phyloP scores from a whole-genome alignment of 23 tunicate genomes.

The Diplosoma virens region DNA sequence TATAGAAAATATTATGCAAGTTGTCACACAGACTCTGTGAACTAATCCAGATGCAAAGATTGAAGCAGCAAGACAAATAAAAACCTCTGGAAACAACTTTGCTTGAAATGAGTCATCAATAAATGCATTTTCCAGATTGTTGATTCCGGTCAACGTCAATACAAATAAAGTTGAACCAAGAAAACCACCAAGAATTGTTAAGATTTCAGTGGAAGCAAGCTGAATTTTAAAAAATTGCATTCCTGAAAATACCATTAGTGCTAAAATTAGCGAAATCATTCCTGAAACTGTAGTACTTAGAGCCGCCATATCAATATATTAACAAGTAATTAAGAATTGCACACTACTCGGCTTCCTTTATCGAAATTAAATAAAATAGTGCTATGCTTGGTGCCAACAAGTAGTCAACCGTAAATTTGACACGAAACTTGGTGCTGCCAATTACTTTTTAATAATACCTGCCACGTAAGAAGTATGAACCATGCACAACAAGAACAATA shows the following conservation, averaged over 20 bases:
- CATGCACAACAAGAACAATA: too few species aligned
- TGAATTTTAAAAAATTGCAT: slow-evolving; percentile 90
- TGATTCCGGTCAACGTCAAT: slow-evolving; percentile 60
- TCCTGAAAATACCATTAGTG: slow-evolving; percentile 70
- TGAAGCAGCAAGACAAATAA: slow-evolving; percentile 59
- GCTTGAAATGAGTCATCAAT: slow-evolving; percentile 93
- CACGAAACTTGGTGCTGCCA: too few species aligned
- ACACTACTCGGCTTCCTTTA: too few species aligned
- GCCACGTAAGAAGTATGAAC: too few species aligned
- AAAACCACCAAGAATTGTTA: slow-evolving; percentile 83
- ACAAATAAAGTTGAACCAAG: slow-evolving; percentile 75
- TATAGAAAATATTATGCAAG: slow-evolving; percentile 69
- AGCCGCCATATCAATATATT: too few species aligned
- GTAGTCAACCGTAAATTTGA: too few species aligned
- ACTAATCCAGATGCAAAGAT: slow-evolving; percentile 75
- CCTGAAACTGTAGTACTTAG: slow-evolving; percentile 42
- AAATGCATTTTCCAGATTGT: slow-evolving; percentile 66
- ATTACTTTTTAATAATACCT: too few species aligned
- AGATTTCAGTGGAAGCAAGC: slow-evolving; percentile 73
- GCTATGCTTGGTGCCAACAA: too few species aligned
- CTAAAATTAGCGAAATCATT: slow-evolving; percentile 54
- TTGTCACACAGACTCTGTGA: slow-evolving; percentile 88
- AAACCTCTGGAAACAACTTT: slow-evolving; percentile 79
- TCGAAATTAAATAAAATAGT: too few species aligned
- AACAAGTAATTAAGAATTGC: too few species aligned